These are phyloP conservation scores for Eupelmus urozonus DNA, from an alignment of 2,888 invertebrate genomes.

Conservation along the genomic window DNA sequence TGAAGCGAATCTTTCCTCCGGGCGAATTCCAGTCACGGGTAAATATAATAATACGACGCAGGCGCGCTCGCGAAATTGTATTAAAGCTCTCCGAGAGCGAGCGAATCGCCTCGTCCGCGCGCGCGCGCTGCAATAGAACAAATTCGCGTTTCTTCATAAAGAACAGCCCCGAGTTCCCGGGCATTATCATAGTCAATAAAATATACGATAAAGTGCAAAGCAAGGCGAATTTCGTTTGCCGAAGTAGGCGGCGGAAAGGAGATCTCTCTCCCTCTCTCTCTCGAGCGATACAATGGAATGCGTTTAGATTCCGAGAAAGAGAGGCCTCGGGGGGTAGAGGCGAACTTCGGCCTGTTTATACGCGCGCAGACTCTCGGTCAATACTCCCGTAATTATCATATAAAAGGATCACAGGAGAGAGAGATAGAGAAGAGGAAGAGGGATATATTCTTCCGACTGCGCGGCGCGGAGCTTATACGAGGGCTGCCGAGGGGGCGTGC, in stretches of 20 bases:
- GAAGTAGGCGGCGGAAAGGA: too few species aligned
- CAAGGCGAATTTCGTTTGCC: slow-evolving; percentile 36
- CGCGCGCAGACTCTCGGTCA: slow-evolving; percentile 68
- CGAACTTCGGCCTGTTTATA: slow-evolving; percentile 69
- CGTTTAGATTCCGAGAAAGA: slow-evolving; percentile 37
- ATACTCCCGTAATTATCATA: slow-evolving; percentile 75
- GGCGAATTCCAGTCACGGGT: too few species aligned
- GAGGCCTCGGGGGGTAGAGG: neutral
- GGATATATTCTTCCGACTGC: slow-evolving; percentile 43
- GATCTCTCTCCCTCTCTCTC: slow-evolving; percentile 32
- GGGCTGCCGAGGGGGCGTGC: slow-evolving; percentile 38
- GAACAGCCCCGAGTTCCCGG: too few species aligned
- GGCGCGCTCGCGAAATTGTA: too few species aligned
- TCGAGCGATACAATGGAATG: slow-evolving; percentile 45
- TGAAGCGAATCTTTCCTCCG: too few species aligned
- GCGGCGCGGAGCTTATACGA: neutral
- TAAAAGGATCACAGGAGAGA: slow-evolving; percentile 70
- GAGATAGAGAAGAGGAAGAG: neutral
- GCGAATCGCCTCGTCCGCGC: too few species aligned
- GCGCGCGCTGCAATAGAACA: slow-evolving; percentile 3
- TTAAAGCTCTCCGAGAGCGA: too few species aligned
- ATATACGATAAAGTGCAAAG: slow-evolving; percentile 53
- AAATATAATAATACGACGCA: too few species aligned
- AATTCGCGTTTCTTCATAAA: neutral
- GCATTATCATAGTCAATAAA: slow-evolving; percentile 48